Conservation (phyloP, 2,888 invertebrate genomes). For the Pyrrhosoma nymphula region DNA sequence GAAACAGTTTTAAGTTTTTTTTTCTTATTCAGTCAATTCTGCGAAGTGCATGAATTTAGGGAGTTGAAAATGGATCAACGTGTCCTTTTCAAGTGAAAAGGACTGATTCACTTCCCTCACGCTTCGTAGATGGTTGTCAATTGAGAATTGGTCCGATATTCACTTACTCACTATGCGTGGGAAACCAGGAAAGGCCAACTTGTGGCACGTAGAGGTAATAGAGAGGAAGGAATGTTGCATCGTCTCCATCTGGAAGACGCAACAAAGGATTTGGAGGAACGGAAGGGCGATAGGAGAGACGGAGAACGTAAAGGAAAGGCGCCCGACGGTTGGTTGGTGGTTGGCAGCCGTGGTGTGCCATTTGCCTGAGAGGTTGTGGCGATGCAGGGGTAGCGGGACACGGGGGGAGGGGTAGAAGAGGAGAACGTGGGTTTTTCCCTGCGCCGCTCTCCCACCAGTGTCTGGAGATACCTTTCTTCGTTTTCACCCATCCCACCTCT, state of each 20-base stretch:
- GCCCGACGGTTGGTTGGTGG: neutral
- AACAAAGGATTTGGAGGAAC: neutral
- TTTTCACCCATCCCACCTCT: neutral
- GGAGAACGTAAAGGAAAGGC: neutral
- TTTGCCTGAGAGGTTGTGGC: constrained; percentile 26
- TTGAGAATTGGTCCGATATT: neutral
- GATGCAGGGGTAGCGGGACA: no score
- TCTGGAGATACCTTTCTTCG: neutral
- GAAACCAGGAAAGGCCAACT: neutral
- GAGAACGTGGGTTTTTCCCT: constrained; percentile 54
- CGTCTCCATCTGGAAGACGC: neutral
- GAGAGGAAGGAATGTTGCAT: neutral
- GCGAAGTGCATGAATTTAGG: neutral
- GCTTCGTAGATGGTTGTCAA: neutral
- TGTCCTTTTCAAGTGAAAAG: neutral
- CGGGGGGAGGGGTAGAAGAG: neutral
- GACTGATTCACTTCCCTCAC: neutral
- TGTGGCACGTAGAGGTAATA: neutral
- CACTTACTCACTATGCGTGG: neutral
- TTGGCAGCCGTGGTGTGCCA: constrained; percentile 44
- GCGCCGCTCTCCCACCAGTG: neutral
- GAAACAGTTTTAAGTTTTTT: neutral
- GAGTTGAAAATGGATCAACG: neutral
- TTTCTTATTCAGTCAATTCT: neutral
- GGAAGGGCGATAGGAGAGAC: neutral